Base-by-base conservation (phyloP, 2,888 invertebrate genomes). In the Lepidochrysops patricia region DNA sequence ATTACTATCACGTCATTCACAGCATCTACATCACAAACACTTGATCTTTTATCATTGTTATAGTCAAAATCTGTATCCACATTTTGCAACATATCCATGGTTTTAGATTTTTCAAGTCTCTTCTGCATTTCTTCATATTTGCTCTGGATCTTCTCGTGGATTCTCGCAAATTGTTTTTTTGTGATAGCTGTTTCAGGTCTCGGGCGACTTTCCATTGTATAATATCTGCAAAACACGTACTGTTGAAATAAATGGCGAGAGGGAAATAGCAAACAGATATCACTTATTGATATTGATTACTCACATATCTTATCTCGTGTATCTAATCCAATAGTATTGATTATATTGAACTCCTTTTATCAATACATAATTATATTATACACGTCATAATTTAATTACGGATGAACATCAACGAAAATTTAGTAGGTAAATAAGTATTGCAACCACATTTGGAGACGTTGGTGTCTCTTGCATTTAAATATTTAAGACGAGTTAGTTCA, bases 121-220 rank as follows among this genome's bases (percentile, higher is more conserved):
- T 65, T 77, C 69, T 84, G 84, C 82, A 88, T 83, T 70, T 82
- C 79, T 26, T 74, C 76, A 66, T 84, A 87, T 71, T 86, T 89
- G 37, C 62, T 75, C 68, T 84, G 84, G 61, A 88, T 79, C 66
- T 67, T 79, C 62, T 81, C 77, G 60, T 89, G 82, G 2, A 88
- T 63, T 66, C 73, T 82, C 0, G 76, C 68, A 49, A 89, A 81
- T 62, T 81, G 80, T 62, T 66, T 78, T 63, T 68, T 80, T 49
- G 71, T 74, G 0, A 74, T 61, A 60, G 63, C 63, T 35, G 48
- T 69, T 69, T 58, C 60, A 23, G 25, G n/a, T 66, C 70, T 67
- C 2, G 66, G 63, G 49, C 63, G 66, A 60, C 70, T 66, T 57
- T 74, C 72, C 79, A 82, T 82, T 72, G 62, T 70, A 61, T 26